A percentile compares a stretch with the other conserved stretches of the same genome.
phyloP scores from a whole-genome alignment of 2,113 vertebrate species.

The Lophura nycthemera region DNA sequence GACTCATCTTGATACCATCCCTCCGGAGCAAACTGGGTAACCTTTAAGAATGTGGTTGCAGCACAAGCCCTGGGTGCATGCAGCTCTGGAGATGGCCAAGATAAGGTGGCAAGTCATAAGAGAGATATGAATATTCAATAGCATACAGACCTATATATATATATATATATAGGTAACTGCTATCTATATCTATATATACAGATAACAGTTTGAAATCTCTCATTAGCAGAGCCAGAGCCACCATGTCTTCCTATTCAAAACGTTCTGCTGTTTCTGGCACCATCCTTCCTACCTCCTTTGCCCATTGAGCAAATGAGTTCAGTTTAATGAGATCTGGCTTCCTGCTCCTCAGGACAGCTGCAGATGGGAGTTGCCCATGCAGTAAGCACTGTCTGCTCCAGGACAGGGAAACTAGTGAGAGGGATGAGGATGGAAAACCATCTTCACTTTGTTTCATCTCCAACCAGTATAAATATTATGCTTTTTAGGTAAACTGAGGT shows the following conservation, averaged over 20 bases:
- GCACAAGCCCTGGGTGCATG: not conserved
- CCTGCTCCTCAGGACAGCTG: not conserved
- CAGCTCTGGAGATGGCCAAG: not conserved
- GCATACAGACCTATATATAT: too few relatives aligned
- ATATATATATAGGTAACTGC: too few relatives aligned
- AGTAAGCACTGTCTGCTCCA: not conserved
- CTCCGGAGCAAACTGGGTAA: not conserved
- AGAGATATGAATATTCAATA: not conserved
- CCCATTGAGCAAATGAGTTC: not conserved
- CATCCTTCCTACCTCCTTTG: not conserved
- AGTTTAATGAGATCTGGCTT: not conserved
- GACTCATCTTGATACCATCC: not conserved
- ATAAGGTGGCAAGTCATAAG: accelerated
- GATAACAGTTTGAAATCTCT: not conserved
- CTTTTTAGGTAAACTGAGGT: conserved; percentile 7
- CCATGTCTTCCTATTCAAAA: not conserved
- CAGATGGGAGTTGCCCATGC: not conserved
- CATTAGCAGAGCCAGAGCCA: not conserved
- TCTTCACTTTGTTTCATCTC: not conserved
- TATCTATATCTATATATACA: too few relatives aligned
- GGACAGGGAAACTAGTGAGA: not conserved
- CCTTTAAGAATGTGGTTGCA: not conserved
- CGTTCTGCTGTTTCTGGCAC: not conserved
- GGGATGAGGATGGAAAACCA: not conserved
- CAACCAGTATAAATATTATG: not conserved